Conservation (phyloP, 2,797 vertebrate genomes). For the Sylvilagus floridanus region DNA sequence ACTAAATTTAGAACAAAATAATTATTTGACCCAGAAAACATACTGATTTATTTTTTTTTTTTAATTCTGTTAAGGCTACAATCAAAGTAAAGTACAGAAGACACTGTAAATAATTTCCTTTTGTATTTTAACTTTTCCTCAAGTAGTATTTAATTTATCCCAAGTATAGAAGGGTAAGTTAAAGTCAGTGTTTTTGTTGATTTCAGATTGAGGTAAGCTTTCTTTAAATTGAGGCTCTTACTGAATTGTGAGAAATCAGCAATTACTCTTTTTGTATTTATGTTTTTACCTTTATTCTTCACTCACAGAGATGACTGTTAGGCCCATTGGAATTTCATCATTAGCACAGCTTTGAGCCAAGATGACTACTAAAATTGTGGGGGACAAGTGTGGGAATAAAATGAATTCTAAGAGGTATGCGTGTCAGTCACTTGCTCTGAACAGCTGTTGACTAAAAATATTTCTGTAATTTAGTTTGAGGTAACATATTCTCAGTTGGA, state of each 20-base stretch:
- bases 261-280: slow-evolving; percentile 29
- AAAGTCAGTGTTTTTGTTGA: slow-evolving; percentile 33
- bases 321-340: slow-evolving; percentile 59
- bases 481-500: slow-evolving; percentile 71
- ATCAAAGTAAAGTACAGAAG: slow-evolving; percentile 45
- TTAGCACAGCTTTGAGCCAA: slow-evolving; percentile 72
- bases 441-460: slow-evolving; percentile 71
- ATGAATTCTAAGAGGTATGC: slow-evolving; percentile 48
- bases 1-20: slow-evolving; percentile 63
- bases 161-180: slow-evolving; percentile 5
- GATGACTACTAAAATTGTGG: slow-evolving; percentile 68
- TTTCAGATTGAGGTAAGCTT: slow-evolving; percentile 32
- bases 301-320: slow-evolving; percentile 48
- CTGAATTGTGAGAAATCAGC: slow-evolving; percentile 34
- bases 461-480: slow-evolving; percentile 69
- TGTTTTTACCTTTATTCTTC: slow-evolving; percentile 49
- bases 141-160: slow-evolving; percentile 63
- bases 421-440: slow-evolving; percentile 62
- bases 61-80: slow-evolving; percentile 6
- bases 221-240: slow-evolving; percentile 13
- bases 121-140: slow-evolving; percentile 38
- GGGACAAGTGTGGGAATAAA: slow-evolving; percentile 65
- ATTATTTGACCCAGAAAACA: slow-evolving; percentile 51
- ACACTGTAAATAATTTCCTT: slow-evolving; percentile 36
- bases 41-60: slow-evolving; percentile 36